phyloP scores from a whole-genome alignment of 2,888 invertebrate genomes.

The Cephus nigrinus region DNA sequence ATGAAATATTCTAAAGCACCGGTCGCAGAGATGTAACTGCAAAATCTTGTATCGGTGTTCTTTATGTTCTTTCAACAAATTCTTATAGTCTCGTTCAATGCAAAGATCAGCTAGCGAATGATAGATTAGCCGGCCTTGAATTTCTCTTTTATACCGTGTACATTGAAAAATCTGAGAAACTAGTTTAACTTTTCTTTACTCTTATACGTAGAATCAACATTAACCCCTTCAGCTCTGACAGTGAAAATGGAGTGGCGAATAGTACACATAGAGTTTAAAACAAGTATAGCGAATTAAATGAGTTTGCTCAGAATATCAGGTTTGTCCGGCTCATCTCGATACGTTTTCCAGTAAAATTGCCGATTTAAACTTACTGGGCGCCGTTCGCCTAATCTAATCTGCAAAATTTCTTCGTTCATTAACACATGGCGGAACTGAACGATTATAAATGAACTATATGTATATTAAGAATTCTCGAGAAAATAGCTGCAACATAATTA shows the following conservation, averaged over 20 bases:
- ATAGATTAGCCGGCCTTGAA: slow-evolving; percentile 57
- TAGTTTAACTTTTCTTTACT: slow-evolving; percentile 62
- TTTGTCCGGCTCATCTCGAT: background rate
- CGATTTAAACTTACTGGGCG: background rate
- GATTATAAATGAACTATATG: background rate
- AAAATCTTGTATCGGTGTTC: background rate
- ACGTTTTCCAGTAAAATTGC: background rate
- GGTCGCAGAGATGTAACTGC: background rate
- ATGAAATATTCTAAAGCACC: background rate
- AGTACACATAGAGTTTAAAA: background rate
- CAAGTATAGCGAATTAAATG: background rate
- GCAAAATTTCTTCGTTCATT: background rate
- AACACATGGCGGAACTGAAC: background rate
- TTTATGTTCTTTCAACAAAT: background rate
- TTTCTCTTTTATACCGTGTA: slow-evolving; percentile 63
- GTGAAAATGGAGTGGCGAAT: slow-evolving; percentile 36
- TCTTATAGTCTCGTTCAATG: background rate
- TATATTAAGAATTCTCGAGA: background rate
- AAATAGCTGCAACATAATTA: background rate
- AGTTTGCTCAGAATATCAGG: background rate
- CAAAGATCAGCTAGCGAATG: slow-evolving; percentile 52
- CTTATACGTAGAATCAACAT: slow-evolving; percentile 37
- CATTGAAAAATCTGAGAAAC: slow-evolving; percentile 59
- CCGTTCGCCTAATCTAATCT: background rate
- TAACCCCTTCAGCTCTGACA: slow-evolving; percentile 31